Conservation (phyloP, 2,113 vertebrate species). For the Crocuta crocuta region DNA sequence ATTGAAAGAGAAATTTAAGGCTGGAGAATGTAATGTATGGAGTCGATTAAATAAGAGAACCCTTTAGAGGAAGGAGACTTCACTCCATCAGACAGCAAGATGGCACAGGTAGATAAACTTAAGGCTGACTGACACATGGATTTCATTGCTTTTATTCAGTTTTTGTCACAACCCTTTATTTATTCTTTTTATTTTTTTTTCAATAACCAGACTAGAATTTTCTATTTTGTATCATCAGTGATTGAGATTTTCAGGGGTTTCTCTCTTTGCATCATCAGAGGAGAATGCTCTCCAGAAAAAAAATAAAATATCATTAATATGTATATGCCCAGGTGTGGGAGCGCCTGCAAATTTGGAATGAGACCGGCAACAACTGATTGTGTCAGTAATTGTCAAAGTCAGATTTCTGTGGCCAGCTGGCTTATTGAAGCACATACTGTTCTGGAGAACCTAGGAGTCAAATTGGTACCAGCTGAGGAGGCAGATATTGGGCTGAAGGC, state of each 20-base stretch:
- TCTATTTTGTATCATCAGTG: background rate
- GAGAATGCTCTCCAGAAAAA: background rate
- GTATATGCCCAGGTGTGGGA: background rate
- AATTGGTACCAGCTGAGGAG: slow-evolving; percentile 56
- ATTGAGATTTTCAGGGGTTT: background rate
- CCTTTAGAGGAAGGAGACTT: background rate
- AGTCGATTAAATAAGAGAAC: background rate
- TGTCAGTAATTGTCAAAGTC: background rate
- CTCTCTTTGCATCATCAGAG: background rate
- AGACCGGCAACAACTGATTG: background rate
- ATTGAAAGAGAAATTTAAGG: background rate
- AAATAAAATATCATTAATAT: background rate
- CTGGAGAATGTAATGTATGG: background rate
- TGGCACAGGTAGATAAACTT: no score
- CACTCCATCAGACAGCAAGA: background rate
- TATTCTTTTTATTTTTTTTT: background rate
- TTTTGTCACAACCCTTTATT: background rate
- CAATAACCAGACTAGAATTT: background rate
- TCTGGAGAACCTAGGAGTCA: slow-evolving; percentile 46
- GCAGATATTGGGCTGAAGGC: background rate
- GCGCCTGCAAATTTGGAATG: background rate
- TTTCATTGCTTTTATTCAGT: background rate
- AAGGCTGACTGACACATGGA: background rate
- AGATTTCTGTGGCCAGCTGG: slow-evolving; percentile 51
- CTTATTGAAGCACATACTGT: background rate